phyloP scores from a whole-genome alignment of 2,888 invertebrate genomes.

The Apodemia zela region DNA sequence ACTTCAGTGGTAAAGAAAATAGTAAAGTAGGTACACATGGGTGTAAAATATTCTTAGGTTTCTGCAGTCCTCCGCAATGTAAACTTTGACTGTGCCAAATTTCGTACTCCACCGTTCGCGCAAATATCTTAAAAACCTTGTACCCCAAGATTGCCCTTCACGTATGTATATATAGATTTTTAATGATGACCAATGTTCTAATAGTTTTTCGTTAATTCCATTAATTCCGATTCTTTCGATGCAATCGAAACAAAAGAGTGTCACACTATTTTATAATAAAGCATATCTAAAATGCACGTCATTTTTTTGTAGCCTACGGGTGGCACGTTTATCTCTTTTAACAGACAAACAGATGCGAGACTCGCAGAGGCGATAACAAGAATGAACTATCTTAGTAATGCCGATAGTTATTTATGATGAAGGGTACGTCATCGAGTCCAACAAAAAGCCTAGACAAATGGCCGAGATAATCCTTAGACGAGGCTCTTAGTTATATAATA shows the following conservation, averaged over 20 bases:
- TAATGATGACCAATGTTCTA: too few relatives aligned
- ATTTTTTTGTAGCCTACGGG: constrained; percentile 52
- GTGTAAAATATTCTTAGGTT: too few relatives aligned
- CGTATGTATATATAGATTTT: too few relatives aligned
- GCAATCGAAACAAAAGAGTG: neutral
- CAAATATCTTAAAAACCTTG: too few relatives aligned
- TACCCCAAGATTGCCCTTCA: too few relatives aligned
- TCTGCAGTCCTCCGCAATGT: too few relatives aligned
- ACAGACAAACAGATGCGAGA: constrained; percentile 73
- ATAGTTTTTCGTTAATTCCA: neutral
- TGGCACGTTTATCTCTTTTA: constrained; percentile 54
- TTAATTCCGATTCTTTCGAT: neutral
- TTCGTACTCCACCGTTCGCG: too few relatives aligned
- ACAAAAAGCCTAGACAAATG: constrained; percentile 75
- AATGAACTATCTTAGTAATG: constrained; percentile 64
- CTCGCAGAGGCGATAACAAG: constrained; percentile 58
- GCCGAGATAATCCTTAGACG: constrained; percentile 62
- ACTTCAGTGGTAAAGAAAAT: too few relatives aligned
- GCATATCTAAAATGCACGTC: constrained; percentile 12
- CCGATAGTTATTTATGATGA: constrained; percentile 72
- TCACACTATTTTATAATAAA: constrained; percentile 11
- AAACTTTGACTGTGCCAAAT: too few relatives aligned
- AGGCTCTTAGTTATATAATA: constrained; percentile 33
- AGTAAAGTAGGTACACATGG: too few relatives aligned
- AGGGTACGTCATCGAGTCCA: constrained; percentile 51